Evolutionary conservation across 2,888 invertebrate species (phyloP), one percentile per base, ranked within the genome.

Genomic region (Drosophila mimetica): DNA sequence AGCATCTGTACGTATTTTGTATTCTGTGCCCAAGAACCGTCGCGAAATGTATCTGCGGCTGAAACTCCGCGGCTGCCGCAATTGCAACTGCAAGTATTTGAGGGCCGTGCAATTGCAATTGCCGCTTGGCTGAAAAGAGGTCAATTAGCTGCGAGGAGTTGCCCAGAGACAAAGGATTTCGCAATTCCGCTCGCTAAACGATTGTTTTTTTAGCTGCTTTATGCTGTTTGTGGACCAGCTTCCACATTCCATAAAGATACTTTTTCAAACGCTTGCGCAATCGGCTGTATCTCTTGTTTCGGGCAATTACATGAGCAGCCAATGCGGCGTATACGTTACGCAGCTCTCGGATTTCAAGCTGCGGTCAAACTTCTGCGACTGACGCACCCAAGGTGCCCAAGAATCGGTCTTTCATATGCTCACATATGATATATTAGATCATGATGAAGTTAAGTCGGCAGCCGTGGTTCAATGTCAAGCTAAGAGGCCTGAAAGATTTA

Each of bases 61-160:
- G 41, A 2, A 9, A 11, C 25, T 44, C 25, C 0, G 54, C 28
- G 37, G 55, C 48, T 37, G 48, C 39, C 22, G 47, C 44, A 46
- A 36, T 53, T 66, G 53, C 37, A 48, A 46, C 64, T 70, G 37
- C 42, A 46, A 32, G 30, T 39, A 74, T 74, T 79, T 52, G 83
- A 83, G 83, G 80, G 80, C 83, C 85, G 65, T 76, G 73, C 83
- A 84, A 85, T 84, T 76, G 73, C 83, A 84, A 85, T 84, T 84
- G 86, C 87, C 86, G 86, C 86, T 84, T 86, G 74, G 85, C 70
- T 86, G 86, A 74, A 86, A 86, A 87, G 87, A 80, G 86, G 86
- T 87, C 86, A 87, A 87, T 87, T 87, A 84, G 77, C 86, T 79
- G 79, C 57, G 70, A 66, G 76, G 65, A 66, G 66, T 51, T 58